These are phyloP conservation scores for Maconellicoccus hirsutus DNA, from an alignment of 1,140 invertebrate genomes.

Conservation along the genomic window DNA sequence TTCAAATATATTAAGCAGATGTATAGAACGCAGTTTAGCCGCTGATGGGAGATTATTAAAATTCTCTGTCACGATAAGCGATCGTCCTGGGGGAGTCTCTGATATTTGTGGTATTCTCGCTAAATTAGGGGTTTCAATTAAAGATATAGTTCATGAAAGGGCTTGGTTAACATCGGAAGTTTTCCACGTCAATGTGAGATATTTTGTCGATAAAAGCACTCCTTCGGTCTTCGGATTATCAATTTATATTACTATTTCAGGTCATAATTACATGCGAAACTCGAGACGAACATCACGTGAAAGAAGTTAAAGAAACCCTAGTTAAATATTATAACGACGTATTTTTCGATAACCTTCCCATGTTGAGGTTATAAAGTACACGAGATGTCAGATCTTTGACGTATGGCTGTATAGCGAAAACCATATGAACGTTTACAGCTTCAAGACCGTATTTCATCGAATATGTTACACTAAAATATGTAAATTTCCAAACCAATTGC, in stretches of 20 bases:
- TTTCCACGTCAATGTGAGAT: slow-evolving; percentile 59
- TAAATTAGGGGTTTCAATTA: slow-evolving; percentile 73
- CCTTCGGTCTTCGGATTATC: neutral
- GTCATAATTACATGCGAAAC: slow-evolving; percentile 78
- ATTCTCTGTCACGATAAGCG: slow-evolving; percentile 74
- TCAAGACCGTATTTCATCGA: no score
- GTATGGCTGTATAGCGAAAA: no score
- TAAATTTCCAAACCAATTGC: no score
- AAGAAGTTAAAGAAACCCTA: slow-evolving; percentile 49
- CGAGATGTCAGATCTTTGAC: neutral
- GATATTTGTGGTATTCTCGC: slow-evolving; percentile 67
- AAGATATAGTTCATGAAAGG: slow-evolving; percentile 86
- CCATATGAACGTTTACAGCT: no score
- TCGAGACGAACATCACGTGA: slow-evolving; percentile 60
- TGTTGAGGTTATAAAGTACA: neutral
- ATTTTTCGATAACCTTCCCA: slow-evolving; percentile 29
- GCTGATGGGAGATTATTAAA: slow-evolving; percentile 76
- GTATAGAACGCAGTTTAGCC: slow-evolving; percentile 72
- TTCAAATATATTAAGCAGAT: slow-evolving; percentile 75
- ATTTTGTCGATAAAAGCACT: neutral
- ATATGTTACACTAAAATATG: no score
- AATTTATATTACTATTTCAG: slow-evolving; percentile 36
- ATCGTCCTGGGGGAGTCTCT: slow-evolving; percentile 74
- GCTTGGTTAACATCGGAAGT: slow-evolving; percentile 83
- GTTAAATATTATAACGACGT: slow-evolving; percentile 42